Base-by-base conservation (phyloP, 2,797 vertebrate genomes). In the Corythornis leucogaster region DNA sequence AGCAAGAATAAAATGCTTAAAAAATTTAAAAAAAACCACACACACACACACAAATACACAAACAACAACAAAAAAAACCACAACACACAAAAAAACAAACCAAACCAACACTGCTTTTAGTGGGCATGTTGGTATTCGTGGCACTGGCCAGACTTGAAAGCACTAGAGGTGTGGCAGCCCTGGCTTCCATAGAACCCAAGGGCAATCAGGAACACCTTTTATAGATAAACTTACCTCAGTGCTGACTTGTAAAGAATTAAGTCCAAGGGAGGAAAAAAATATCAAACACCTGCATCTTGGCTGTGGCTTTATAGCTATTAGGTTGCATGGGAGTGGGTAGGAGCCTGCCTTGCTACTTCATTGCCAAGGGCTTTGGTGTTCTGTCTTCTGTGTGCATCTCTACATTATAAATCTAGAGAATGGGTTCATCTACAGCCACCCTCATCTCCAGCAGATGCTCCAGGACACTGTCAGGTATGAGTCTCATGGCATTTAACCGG, bases 191-290 rank as follows among this genome's bases (percentile, higher is more conserved):
- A 83, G 51, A 75, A 74, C 76, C 14, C 64, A 77, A 85, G 46
- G 62, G 80, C 88, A 90, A 89, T 22, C 25, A 70, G 42, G 25
- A 93, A 90, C 22, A 88, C 13, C 55, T 86, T 89, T 80, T 33
- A 51, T 4, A 88, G 59, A 71, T 43, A 80, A 85, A 74, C 30
- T 67, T 84, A 79, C 40, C 64, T 82, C 62, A 68, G 15, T 68
- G 64, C 22, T 91, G 78, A 90, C 86, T 90, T 62, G 30, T 8
- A 80, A 81, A 91, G 73, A 87, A 91, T 51, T 20, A 89, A 89
- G 66, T 62, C 51, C 62, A 91, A 79, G 22, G 25, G 15, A 46
- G 6, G 18, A 28, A 21, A 24, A 35, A 54, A 25, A 13, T 31
- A 13, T 12, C 15, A 40, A 40, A 40, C 14, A 42, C 24, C 38